Percentiles rank a stretch among this genome's conserved stretches.
Conservation (phyloP, 2,888 invertebrate genomes). For the Lordiphosa andalusiaca region DNA sequence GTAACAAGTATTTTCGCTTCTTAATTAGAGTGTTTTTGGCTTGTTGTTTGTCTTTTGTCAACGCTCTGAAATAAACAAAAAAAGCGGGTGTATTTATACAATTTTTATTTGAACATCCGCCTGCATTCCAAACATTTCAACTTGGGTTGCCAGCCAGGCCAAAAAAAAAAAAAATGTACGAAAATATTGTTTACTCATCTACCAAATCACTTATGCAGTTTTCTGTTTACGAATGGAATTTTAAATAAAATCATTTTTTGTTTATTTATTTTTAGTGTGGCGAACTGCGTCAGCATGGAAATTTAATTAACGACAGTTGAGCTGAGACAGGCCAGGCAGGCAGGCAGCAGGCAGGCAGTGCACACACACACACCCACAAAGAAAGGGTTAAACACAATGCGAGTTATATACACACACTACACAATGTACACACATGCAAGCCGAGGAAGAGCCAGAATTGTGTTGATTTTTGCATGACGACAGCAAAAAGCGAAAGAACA, state of each 20-base stretch:
- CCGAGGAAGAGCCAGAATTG: constrained; percentile 22
- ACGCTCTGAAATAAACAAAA: too few relatives aligned
- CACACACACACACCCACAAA: constrained; percentile 25
- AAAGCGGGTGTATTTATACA: too few relatives aligned
- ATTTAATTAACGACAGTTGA: constrained; percentile 68
- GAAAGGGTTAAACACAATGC: constrained; percentile 21
- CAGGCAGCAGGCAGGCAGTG: neutral
- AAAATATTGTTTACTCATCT: neutral
- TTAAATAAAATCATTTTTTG: constrained; percentile 40
- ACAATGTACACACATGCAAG: constrained; percentile 31
- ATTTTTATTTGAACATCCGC: too few relatives aligned
- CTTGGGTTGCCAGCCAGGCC: too few relatives aligned
- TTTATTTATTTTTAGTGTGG: constrained; percentile 70
- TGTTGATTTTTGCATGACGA: constrained; percentile 61
- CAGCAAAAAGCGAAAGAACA: constrained; percentile 52
- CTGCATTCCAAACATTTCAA: too few relatives aligned
- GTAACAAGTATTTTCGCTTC: too few relatives aligned
- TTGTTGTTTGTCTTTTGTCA: too few relatives aligned
- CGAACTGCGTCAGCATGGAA: constrained; percentile 64
- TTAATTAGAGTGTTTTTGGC: too few relatives aligned
- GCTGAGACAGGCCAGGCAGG: constrained; percentile 35
- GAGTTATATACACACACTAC: neutral
- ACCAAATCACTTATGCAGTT: constrained; percentile 2
- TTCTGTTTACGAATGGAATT: constrained; percentile 21
- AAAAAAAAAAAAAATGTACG: too few relatives aligned